These are phyloP conservation scores for Champsocephalus gunnari DNA, from an alignment of 2,797 vertebrate genomes.

Conservation along the genomic window DNA sequence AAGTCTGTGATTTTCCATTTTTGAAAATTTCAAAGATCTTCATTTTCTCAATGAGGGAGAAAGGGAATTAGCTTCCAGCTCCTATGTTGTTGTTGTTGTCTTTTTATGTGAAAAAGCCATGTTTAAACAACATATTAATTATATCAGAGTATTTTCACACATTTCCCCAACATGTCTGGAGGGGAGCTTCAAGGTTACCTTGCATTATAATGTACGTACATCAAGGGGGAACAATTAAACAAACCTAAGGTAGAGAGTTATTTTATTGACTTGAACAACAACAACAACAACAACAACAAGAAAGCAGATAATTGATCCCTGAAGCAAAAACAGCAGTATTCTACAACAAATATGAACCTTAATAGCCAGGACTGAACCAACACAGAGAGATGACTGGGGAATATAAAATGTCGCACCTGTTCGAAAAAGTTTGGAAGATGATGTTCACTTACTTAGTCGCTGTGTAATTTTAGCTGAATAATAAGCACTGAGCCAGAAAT, in stretches of 20 bases:
- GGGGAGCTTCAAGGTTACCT: background rate
- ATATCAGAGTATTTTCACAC: too few relatives aligned
- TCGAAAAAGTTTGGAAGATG: conserved; percentile 12
- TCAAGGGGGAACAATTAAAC: conserved; percentile 9
- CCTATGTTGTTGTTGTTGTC: too few relatives aligned
- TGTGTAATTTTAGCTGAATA: conserved; percentile 38
- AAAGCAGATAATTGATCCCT: conserved; percentile 27
- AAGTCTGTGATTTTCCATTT: too few relatives aligned
- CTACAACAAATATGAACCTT: conserved; percentile 20
- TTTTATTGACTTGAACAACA: background rate
- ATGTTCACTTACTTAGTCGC: conserved; percentile 17
- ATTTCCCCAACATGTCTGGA: too few relatives aligned
- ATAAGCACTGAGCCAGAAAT: conserved; percentile 3
- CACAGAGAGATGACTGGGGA: background rate
- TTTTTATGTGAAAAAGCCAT: too few relatives aligned
- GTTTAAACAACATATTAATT: too few relatives aligned
- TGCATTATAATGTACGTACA: background rate
- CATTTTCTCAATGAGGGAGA: too few relatives aligned
- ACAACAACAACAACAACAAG: background rate
- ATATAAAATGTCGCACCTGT: conserved; percentile 3
- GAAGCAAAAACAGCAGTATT: conserved; percentile 31
- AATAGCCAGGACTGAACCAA: conserved; percentile 18
- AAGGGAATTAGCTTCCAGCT: too few relatives aligned
- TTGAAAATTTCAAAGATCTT: too few relatives aligned
- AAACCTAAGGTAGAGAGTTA: background rate